phyloP scores from a whole-genome alignment of 2,113 vertebrate genomes.

The Typhlomys cinereus region DNA sequence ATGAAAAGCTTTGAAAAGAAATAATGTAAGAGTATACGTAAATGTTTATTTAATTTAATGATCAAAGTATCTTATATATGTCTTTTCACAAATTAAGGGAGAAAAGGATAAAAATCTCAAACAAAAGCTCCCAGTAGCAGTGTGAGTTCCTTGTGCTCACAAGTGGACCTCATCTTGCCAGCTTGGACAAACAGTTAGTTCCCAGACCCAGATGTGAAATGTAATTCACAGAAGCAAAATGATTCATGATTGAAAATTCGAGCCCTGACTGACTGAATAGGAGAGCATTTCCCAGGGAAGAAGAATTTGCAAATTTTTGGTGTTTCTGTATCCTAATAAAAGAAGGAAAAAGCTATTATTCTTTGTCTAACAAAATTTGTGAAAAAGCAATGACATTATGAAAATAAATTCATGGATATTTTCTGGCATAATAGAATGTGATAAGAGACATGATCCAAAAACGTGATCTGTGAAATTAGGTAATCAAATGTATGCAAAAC shows the following conservation, averaged over 20 bases:
- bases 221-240: not conserved
- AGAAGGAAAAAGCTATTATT: fast-evolving
- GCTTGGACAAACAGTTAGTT: not conserved
- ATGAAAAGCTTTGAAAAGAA: too few relatives aligned
- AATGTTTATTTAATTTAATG: slow-evolving; percentile 49
- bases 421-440: not conserved
- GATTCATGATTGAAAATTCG: not conserved
- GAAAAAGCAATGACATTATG: not conserved
- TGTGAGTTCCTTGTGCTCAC: not conserved
- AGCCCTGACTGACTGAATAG: not conserved
- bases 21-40: slow-evolving; percentile 59
- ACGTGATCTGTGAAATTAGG: too few relatives aligned
- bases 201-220: not conserved
- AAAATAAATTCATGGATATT: not conserved
- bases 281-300: not conserved
- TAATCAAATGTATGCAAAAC: too few relatives aligned
- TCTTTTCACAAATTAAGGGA: slow-evolving; percentile 47
- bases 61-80: not conserved
- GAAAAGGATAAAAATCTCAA: not conserved
- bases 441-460: not conserved
- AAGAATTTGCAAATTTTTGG: not conserved
- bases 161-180: not conserved
- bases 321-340: not conserved
- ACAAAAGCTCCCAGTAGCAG: not conserved
- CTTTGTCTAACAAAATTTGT: not conserved